Conservation (phyloP, 2,888 invertebrate species). For the Gastracanthus pulcherrimus region DNA sequence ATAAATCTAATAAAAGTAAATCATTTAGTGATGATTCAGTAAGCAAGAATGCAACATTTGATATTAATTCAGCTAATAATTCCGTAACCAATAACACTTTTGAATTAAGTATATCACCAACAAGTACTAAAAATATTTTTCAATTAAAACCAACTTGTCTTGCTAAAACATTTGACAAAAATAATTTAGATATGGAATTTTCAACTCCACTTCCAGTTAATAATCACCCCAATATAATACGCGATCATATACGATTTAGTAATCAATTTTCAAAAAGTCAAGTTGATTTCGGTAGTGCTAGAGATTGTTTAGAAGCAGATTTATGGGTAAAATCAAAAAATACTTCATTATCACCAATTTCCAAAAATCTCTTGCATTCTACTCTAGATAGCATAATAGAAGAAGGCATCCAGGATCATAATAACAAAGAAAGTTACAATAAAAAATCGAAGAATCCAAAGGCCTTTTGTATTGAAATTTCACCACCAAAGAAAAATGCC, state of each 20-base stretch:
- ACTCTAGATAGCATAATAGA: slow-evolving; percentile 58
- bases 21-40: slow-evolving; percentile 28
- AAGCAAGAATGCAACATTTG: slow-evolving; percentile 48
- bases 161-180: slow-evolving; percentile 58
- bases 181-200: slow-evolving; percentile 33
- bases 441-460: slow-evolving; percentile 14
- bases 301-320: slow-evolving; percentile 70
- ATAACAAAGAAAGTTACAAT: background rate
- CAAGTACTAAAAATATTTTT: slow-evolving; percentile 44
- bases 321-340: slow-evolving; percentile 66
- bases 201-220: slow-evolving; percentile 59
- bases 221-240: background rate
- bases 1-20: slow-evolving; percentile 46
- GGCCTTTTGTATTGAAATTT: slow-evolving; percentile 63
- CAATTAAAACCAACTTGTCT: slow-evolving; percentile 60
- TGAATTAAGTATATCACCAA: slow-evolving; percentile 60
- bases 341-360: slow-evolving; percentile 45
- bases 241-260: slow-evolving; percentile 15
- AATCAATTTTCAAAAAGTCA: slow-evolving; percentile 53
- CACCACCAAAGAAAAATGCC: slow-evolving; percentile 61
- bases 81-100: slow-evolving; percentile 60
- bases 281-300: slow-evolving; percentile 64
- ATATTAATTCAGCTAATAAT: slow-evolving; percentile 48
- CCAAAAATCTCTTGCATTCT: slow-evolving; percentile 48
- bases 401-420: slow-evolving; percentile 37